Conservation (phyloP, 2,113 vertebrate genomes). For the Labeo catla region DNA sequence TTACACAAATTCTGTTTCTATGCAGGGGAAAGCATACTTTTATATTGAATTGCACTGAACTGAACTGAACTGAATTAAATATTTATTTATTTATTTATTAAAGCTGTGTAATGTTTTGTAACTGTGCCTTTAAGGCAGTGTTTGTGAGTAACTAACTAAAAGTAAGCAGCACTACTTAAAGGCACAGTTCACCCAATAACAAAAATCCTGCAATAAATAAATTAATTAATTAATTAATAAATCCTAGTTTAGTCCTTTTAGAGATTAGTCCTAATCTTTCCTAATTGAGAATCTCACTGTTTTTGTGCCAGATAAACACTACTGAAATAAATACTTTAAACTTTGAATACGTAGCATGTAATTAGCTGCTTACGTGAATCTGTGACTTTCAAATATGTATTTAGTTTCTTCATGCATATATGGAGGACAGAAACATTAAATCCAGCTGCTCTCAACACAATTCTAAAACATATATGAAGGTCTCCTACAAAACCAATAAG, state of each 20-base stretch:
- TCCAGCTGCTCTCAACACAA: background rate
- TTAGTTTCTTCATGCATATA: background rate
- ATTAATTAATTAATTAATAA: no score
- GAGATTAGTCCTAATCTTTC: background rate
- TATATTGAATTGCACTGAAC: no score
- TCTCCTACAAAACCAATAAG: conserved; percentile 9
- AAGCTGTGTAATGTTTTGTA: background rate
- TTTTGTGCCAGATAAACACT: background rate
- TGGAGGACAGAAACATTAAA: no score
- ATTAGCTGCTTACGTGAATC: background rate
- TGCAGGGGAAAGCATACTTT: background rate
- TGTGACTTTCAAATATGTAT: background rate
- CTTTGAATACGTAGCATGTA: background rate
- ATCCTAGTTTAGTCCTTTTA: no score
- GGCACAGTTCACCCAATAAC: no score
- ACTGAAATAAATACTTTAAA: background rate
- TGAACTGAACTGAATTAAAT: no score
- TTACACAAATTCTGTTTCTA: background rate
- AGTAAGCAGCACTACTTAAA: no score
- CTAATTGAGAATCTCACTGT: background rate
- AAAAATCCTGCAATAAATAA: no score
- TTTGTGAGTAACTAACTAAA: background rate
- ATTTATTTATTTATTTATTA: no score
- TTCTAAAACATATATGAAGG: background rate
- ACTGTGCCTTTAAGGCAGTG: background rate